Evolutionary conservation across 2,888 invertebrate species (phyloP).

Genomic region (Scelioninae gen. 1): DNA sequence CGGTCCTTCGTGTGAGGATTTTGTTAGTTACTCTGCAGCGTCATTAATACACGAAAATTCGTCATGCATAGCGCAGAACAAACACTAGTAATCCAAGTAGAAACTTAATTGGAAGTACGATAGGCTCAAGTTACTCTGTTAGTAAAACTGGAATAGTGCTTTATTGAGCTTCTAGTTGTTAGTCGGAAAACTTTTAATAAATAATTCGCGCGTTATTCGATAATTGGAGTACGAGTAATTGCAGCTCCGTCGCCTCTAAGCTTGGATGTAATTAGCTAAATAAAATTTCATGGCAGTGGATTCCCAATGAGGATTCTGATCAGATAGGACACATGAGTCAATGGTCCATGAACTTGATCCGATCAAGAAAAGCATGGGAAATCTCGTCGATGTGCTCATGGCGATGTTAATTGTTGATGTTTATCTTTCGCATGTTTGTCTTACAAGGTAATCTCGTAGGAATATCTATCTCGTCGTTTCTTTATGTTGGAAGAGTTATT

Average conservation of each 20-base stretch:
- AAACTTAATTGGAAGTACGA: conserved; percentile 48
- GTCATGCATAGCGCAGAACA: no score
- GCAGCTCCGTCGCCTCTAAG: conserved; percentile 7
- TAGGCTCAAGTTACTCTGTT: conserved; percentile 41
- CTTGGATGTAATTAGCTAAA: conserved; percentile 41
- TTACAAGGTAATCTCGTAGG: conserved; percentile 45
- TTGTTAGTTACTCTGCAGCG: no score
- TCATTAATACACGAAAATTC: no score
- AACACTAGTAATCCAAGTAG: conserved; percentile 22
- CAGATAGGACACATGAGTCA: conserved; percentile 60
- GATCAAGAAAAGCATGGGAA: conserved; percentile 61
- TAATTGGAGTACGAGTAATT: conserved; percentile 52
- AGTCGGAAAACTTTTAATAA: conserved; percentile 38
- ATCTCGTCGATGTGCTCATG: conserved; percentile 50
- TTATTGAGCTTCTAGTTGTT: conserved; percentile 36
- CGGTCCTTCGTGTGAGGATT: no score
- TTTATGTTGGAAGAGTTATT: conserved; percentile 27
- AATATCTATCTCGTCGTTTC: conserved; percentile 50
- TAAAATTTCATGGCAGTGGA: conserved; percentile 46
- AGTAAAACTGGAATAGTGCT: conserved; percentile 39
- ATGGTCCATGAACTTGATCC: conserved; percentile 63
- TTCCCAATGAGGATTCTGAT: conserved; percentile 47
- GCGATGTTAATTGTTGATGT: conserved; percentile 60
- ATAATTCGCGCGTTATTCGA: conserved; percentile 45
- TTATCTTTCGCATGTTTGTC: conserved; percentile 63